Conservation (phyloP, 1,140 invertebrate genomes). For the Nasonia longicornis region DNA sequence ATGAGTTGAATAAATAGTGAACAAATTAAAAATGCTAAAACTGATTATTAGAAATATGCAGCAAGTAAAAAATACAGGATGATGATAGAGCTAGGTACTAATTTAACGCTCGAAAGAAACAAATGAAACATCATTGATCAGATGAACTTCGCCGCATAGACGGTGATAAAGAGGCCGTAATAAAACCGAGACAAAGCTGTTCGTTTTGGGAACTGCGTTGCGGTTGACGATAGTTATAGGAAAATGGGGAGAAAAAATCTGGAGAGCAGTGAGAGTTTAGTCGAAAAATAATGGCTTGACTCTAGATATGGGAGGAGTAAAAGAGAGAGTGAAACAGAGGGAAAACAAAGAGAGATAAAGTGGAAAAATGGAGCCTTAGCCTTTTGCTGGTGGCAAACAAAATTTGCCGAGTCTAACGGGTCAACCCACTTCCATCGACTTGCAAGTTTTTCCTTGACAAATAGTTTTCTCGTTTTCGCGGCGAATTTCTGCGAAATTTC, state of each 20-base stretch:
- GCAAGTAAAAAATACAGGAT: no score
- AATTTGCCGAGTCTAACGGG: background rate
- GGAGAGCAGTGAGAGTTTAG: conserved; percentile 32
- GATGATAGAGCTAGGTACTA: no score
- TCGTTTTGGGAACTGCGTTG: background rate
- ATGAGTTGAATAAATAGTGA: no score
- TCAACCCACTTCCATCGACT: conserved; percentile 3
- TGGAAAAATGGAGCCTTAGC: conserved; percentile 3
- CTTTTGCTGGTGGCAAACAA: background rate
- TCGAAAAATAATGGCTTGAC: conserved; percentile 41
- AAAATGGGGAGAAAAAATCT: conserved; percentile 19
- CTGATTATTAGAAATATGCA: no score
- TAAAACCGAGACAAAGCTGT: conserved; percentile 23
- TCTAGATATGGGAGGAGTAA: conserved; percentile 6
- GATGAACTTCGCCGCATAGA: conserved; percentile 5
- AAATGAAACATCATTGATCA: background rate
- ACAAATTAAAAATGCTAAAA: no score
- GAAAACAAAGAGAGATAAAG: conserved; percentile 3
- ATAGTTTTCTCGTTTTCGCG: conserved; percentile 23
- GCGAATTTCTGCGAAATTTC: conserved; percentile 14
- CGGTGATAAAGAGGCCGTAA: background rate
- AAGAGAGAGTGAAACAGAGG: background rate
- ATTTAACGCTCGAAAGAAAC: background rate
- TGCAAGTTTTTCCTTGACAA: conserved; percentile 3
- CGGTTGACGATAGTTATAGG: background rate